Evolutionary conservation across 1,140 invertebrate genomes (phyloP).

Genomic region (Conopomorpha cramerella): DNA sequence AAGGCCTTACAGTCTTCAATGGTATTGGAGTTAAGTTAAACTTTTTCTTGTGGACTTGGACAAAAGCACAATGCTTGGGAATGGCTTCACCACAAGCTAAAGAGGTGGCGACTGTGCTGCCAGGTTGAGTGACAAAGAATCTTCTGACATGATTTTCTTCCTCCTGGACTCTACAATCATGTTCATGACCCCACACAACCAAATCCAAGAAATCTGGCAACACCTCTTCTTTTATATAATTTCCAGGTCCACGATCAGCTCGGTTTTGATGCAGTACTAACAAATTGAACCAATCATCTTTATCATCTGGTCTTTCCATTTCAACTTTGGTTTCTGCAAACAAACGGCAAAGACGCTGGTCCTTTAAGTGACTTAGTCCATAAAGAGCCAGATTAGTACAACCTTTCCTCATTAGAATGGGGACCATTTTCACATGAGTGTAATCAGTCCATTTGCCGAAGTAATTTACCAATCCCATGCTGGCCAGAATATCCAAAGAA

Average conservation of each 20-base stretch:
- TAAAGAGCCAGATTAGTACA: conserved; percentile 85
- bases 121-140: conserved; percentile 90
- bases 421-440: conserved; percentile 77
- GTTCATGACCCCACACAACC: conserved; percentile 98
- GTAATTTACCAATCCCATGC: conserved; percentile 87
- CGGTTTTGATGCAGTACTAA: conserved; percentile 97
- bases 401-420: conserved; percentile 88
- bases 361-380: conserved; percentile 92
- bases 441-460: conserved; percentile 86
- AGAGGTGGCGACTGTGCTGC: conserved; percentile 95
- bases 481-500: conserved; percentile 84
- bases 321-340: conserved; percentile 77
- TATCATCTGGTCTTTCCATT: conserved; percentile 71
- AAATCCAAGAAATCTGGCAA: conserved; percentile 89
- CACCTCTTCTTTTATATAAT: conserved; percentile 84
- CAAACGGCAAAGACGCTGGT: conserved; percentile 85
- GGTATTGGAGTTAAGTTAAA: conserved; percentile 76
- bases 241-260: conserved; percentile 73
- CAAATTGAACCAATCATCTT: conserved; percentile 89
- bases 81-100: conserved; percentile 84
- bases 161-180: conserved; percentile 86
- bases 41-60: conserved; percentile 71
- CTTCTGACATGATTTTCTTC: conserved; percentile 64
- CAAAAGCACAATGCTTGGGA: conserved; percentile 82
- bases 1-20: conserved; percentile 87